Conservation (phyloP, 2,113 vertebrate genomes). For the Poecilia latipinna region DNA sequence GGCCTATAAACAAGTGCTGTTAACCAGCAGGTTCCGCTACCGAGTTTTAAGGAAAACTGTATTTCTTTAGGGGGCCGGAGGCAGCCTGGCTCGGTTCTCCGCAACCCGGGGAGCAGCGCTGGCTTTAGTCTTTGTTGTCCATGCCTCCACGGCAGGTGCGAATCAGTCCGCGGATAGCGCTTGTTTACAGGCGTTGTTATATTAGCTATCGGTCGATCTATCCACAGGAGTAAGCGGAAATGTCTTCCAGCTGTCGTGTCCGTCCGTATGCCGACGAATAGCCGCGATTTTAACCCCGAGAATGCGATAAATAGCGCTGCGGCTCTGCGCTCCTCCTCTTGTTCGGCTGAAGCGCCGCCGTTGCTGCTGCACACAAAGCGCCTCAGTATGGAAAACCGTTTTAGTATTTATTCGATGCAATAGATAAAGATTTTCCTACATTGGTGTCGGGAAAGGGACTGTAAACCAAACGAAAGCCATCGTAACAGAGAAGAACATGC, state of each 20-base stretch:
- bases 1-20: constrained; percentile 12
- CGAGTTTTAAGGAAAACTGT: background rate
- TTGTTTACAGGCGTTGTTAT: background rate
- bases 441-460: background rate
- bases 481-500: too few relatives aligned
- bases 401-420: background rate
- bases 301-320: constrained; percentile 4
- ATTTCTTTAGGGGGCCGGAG: background rate
- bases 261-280: background rate
- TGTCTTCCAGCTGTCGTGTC: background rate
- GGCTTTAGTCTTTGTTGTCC: constrained; percentile 67
- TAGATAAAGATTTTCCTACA: background rate
- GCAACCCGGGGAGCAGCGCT: constrained; percentile 8
- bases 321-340: constrained; percentile 15
- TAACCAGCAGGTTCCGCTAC: background rate
- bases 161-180: background rate
- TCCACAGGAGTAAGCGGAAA: background rate
- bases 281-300: background rate
- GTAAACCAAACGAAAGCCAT: background rate
- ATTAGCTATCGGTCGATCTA: background rate
- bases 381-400: constrained; percentile 43
- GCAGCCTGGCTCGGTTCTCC: constrained; percentile 17
- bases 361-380: constrained; percentile 51
- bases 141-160: constrained; percentile 59
- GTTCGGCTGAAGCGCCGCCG: constrained; percentile 14